Base-by-base conservation (phyloP, 1,140 invertebrate genomes). In the Philaenus spumarius region DNA sequence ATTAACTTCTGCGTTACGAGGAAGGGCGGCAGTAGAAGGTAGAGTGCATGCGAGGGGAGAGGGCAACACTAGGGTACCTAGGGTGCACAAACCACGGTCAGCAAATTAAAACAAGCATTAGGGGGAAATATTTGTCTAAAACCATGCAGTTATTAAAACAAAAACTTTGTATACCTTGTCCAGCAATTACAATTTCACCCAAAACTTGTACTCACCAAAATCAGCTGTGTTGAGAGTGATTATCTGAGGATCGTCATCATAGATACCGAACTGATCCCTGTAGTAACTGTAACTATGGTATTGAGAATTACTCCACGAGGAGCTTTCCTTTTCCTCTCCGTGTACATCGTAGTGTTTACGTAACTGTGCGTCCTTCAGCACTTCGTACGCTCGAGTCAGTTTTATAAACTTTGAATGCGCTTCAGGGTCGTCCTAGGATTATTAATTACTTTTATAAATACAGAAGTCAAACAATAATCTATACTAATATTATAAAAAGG, bases 311-410 rank as follows among this genome's bases (percentile, higher is more conserved):
- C 76, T 75, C 59, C 75, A 70, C 22, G 65, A 66, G 53, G 78
- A 72, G 50, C 81, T 76, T 14, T 86, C 71, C 14, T 84, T 79
- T 60, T 86, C 82, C 68, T 91, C 87, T 15, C 91, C 90, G 73
- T 86, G 82, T 22, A 84, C 64, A 74, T 98, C 82, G 67, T 96
- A 96, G 58, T 78, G 87, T 69, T 90, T 85, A 64, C 94, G 77
- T 72, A 90, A 91, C 24, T 83, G 83, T n/a, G 85, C 76, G 79
- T 95, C 93, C 76, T 89, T 93, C 23, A 98, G 75, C 15, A 97
- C 82, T 73, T 97, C 95, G 73, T 97, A 95, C 19, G 97, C 86
- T 20, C 88, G 84, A 7, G 93, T 94, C 52, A 98, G 76, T 80
- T 87, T 68, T 71, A 93, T 80, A 73, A 98, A 98, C 74, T 93